Conservation (phyloP, 2,888 invertebrate genomes). For the Acanthococcus lagerstroemiae region DNA sequence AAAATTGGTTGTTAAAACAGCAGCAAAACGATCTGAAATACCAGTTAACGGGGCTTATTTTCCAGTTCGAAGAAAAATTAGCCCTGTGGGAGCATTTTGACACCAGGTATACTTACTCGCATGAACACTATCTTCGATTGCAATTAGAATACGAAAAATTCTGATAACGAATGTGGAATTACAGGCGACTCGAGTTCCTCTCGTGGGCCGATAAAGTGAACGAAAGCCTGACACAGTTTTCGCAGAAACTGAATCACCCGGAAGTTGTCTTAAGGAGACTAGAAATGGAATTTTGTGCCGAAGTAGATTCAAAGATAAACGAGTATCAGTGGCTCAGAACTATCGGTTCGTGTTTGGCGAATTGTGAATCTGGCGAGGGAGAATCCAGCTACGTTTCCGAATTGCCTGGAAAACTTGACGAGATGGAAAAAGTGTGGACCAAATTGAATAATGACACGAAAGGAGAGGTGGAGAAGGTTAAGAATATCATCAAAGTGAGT, state of each 20-base stretch:
- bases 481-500: slow-evolving; percentile 43
- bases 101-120: background rate
- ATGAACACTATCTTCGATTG: background rate
- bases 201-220: slow-evolving; percentile 63
- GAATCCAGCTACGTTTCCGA: slow-evolving; percentile 38
- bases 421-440: slow-evolving; percentile 58
- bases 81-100: slow-evolving; percentile 8
- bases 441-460: slow-evolving; percentile 55
- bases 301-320: slow-evolving; percentile 62
- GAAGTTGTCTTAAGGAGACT: slow-evolving; percentile 61
- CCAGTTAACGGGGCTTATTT: slow-evolving; percentile 60
- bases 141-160: background rate
- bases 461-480: slow-evolving; percentile 58
- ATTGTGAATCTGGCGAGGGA: slow-evolving; percentile 11
- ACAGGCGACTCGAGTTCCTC: slow-evolving; percentile 46
- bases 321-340: slow-evolving; percentile 67
- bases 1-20: slow-evolving; percentile 65
- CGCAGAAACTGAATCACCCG: slow-evolving; percentile 52
- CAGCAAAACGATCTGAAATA: slow-evolving; percentile 72
- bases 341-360: slow-evolving; percentile 46
- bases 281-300: slow-evolving; percentile 63
- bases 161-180: background rate
- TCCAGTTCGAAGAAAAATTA: slow-evolving; percentile 62
- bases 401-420: slow-evolving; percentile 49
- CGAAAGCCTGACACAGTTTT: slow-evolving; percentile 48